Evolutionary conservation across 2,797 vertebrate genomes (phyloP), one percentile per base, ranked within the genome.

Genomic region (Orestias chungarensis): DNA sequence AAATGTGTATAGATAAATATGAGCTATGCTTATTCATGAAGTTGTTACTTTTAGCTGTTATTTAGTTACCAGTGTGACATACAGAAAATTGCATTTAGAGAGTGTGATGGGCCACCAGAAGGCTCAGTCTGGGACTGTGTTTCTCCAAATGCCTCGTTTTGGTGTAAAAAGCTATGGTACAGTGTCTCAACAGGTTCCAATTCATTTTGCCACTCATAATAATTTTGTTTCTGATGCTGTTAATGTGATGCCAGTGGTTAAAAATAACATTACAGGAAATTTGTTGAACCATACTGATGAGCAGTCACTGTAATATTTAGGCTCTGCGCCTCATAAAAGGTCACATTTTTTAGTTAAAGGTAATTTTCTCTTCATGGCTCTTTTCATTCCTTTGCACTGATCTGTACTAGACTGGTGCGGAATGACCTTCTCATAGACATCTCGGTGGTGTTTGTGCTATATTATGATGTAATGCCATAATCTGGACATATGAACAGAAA

Each of bases 1-100:
- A 93, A 93, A 94, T 91, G 88, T 93, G 93, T 93, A 94, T 91
- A 93, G 87, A 93, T 93, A 92, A 92, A 93, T 92, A 94, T 91
- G 88, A 91, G 84, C 85, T 88, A 91, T 90, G 91, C 91, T 93
- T 93, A 93, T 90, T 93, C 91, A 92, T 94, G 88, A 93, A 93
- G 91, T 93, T 89, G 91, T 93, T 92, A 93, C 85, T 88, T 87
- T 93, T 91, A 94, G 90, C 90, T 91, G 90, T 93, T 87, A 88
- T 89, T 92, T 92, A 89, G 92, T 93, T 93, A 90, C 82, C 86
- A 87, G 76, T 90, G 89, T 91, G 91, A 90, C 76, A 90, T 91
- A 90, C 86, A 88, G 82, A 23, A 87, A 80, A 87, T 87, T 85
- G 84, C 88, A 85, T 90, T 75, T 89, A 86, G 68, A 86, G 72